Conservation (phyloP, 2,797 vertebrate genomes). For the Pipistrellus pipistrellus region DNA sequence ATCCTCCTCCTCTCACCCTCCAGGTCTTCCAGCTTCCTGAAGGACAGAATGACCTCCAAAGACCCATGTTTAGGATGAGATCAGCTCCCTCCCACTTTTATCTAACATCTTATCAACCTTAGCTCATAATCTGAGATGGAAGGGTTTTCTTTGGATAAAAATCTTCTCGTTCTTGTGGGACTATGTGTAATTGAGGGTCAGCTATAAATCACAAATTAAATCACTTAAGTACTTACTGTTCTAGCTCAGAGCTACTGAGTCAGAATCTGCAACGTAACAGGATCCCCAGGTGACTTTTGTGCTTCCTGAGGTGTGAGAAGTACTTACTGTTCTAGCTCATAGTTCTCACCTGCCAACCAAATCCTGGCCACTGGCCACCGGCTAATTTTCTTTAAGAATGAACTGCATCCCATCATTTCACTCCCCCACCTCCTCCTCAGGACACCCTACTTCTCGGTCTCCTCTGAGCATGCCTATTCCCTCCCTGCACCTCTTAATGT, state of each 20-base stretch:
- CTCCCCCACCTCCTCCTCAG: neutral
- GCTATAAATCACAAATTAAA: no score
- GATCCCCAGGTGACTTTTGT: no score
- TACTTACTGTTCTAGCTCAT: no score
- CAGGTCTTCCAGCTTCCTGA: neutral
- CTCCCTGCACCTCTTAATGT: neutral
- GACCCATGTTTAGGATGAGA: neutral
- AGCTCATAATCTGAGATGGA: neutral
- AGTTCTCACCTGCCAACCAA: neutral
- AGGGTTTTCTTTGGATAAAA: no score
- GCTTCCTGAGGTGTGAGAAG: no score
- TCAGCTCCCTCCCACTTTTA: neutral
- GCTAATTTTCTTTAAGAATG: slow-evolving; percentile 20
- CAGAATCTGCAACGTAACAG: no score
- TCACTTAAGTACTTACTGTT: no score
- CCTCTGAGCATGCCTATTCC: neutral
- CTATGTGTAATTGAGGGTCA: no score
- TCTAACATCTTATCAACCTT: slow-evolving; percentile 19
- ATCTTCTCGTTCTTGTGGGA: no score
- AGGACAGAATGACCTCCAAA: slow-evolving; percentile 45
- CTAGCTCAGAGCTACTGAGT: no score
- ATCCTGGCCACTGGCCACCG: neutral
- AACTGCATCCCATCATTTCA: neutral
- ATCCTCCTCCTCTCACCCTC: neutral
- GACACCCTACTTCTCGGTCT: neutral